Percentiles rank a stretch among this genome's conserved stretches.
Evolutionary conservation across 2,888 invertebrate species (phyloP).

Genomic region (Mythimna lalbum): DNA sequence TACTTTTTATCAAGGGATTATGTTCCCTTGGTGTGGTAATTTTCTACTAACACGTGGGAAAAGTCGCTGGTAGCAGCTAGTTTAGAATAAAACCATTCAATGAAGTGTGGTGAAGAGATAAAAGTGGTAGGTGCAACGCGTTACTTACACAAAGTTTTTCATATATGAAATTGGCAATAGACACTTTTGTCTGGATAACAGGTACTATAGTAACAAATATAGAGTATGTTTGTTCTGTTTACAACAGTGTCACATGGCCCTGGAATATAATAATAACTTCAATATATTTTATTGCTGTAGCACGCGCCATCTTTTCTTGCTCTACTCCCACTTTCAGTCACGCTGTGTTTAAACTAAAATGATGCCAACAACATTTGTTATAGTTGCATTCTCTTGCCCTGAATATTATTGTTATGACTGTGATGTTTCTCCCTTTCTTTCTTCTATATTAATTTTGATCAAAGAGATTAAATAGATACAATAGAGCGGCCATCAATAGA

Average conservation of each 20-base stretch:
- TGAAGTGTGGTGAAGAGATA: too few relatives aligned
- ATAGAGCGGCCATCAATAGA: too few relatives aligned
- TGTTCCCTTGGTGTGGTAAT: too few relatives aligned
- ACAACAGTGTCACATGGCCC: conserved; percentile 3
- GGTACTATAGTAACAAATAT: not conserved
- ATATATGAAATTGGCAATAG: not conserved
- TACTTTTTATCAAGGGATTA: too few relatives aligned
- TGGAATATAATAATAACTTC: conserved; percentile 42
- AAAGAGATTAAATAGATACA: too few relatives aligned
- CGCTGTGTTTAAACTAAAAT: conserved; percentile 31
- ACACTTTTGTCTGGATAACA: not conserved
- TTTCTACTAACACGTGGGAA: too few relatives aligned
- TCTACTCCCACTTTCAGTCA: conserved; percentile 40
- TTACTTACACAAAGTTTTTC: not conserved
- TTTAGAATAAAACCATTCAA: too few relatives aligned
- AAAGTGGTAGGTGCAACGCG: too few relatives aligned
- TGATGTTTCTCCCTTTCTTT: not conserved
- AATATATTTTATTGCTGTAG: conserved; percentile 21
- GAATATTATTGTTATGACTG: not conserved
- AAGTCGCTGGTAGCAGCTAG: too few relatives aligned
- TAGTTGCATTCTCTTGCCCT: conserved; percentile 3
- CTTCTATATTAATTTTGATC: too few relatives aligned
- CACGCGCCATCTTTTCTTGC: conserved; percentile 34
- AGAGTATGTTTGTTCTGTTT: conserved; percentile 15
- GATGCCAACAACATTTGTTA: conserved; percentile 27